Conservation (phyloP, 2,797 vertebrate genomes). For the Periparus ater region DNA sequence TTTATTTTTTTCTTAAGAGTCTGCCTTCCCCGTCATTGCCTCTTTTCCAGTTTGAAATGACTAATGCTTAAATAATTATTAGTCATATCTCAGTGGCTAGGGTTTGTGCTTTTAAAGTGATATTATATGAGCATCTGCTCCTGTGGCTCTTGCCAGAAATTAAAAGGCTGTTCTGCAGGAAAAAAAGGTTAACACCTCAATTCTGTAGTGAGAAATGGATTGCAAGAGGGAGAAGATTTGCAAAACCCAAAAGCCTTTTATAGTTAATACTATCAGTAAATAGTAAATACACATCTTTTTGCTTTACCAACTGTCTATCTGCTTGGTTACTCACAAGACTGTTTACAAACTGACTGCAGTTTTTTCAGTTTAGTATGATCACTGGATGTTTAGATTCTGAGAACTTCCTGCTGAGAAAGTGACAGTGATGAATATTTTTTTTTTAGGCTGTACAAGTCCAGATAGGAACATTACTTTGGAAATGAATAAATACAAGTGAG, state of each 20-base stretch:
- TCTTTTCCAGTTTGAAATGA: constrained; percentile 33
- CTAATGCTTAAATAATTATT: constrained; percentile 47
- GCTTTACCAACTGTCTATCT: not conserved
- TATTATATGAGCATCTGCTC: constrained; percentile 34
- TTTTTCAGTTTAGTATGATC: not conserved
- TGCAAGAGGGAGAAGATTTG: constrained; percentile 15
- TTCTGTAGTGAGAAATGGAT: not conserved
- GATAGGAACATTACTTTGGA: not conserved
- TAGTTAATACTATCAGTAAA: constrained; percentile 8
- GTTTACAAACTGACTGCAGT: not conserved
- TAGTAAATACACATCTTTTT: not conserved
- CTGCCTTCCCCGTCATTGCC: not conserved
- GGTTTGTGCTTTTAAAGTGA: constrained; percentile 40
- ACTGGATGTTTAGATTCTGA: not conserved
- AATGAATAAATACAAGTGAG: not conserved
- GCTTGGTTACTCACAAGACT: not conserved
- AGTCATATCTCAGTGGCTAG: constrained; percentile 20
- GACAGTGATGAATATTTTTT: not conserved
- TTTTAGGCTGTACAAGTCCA: not conserved
- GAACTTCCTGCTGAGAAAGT: not conserved
- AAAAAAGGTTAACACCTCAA: not conserved
- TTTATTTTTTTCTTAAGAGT: not conserved
- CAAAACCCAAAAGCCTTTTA: constrained; percentile 34
- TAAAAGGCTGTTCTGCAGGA: not conserved
- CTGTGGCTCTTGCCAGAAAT: not conserved